Percentiles rank a stretch among this genome's conserved stretches.
Conservation (phyloP, 2,797 vertebrate genomes). For the Buceros bicornis region DNA sequence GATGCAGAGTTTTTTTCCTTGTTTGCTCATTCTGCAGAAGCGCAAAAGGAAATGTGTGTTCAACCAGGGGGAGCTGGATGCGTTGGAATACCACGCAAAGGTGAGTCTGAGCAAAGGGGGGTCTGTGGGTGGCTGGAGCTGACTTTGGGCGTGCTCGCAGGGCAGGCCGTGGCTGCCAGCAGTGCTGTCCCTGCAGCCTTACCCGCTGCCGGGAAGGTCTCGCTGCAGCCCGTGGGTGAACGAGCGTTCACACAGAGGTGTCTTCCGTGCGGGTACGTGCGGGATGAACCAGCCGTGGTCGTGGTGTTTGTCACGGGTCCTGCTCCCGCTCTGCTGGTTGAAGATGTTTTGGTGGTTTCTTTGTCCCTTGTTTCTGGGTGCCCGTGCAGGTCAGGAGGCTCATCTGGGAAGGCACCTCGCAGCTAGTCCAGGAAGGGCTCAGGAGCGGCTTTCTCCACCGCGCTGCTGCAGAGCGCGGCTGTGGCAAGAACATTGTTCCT, state of each 20-base stretch:
- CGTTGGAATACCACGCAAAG: slow-evolving; percentile 88
- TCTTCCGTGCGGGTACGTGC: background rate
- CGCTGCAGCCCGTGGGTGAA: background rate
- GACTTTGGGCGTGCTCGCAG: fast-evolving
- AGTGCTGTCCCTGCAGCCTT: background rate
- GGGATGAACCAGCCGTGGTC: background rate
- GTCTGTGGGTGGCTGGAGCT: background rate
- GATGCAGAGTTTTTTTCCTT: background rate
- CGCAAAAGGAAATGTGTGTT: slow-evolving; percentile 86
- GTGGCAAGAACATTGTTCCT: background rate
- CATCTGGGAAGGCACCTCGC: slow-evolving; percentile 86
- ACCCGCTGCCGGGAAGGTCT: background rate
- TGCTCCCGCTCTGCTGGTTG: background rate
- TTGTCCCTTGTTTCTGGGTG: background rate
- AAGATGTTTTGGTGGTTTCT: background rate
- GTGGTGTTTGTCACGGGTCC: background rate
- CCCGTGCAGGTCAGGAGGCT: slow-evolving; percentile 84
- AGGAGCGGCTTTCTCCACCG: slow-evolving; percentile 81
- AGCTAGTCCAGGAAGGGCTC: slow-evolving; percentile 85
- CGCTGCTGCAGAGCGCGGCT: background rate
- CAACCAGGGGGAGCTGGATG: slow-evolving; percentile 92
- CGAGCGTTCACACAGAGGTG: background rate
- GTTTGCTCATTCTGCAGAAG: slow-evolving; percentile 80
- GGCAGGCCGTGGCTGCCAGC: background rate
- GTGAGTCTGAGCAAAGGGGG: slow-evolving; percentile 64